Evolutionary conservation across 2,797 vertebrate genomes (phyloP), one percentile per base, ranked within the genome.

Genomic region (Phrynocephalus vlangalii): DNA sequence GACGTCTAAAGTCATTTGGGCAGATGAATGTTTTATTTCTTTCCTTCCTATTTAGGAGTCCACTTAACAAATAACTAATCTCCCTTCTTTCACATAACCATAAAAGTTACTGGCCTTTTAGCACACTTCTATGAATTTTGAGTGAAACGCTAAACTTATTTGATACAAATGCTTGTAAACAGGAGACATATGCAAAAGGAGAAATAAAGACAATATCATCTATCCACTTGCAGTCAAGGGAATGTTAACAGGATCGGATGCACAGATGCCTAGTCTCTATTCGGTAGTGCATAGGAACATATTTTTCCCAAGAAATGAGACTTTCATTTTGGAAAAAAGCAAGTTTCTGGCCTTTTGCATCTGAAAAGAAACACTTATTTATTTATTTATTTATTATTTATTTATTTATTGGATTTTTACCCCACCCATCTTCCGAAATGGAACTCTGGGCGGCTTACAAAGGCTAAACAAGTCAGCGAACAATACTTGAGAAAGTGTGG

Each of bases 91-190:
- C 70, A 50, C 30, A 63, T 86, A 86, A 80, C 50, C 33, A 38
- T 63, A 84, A 84, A 60, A 60, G 50, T 38, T 72, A 79, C 24
- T 33, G 71, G 79, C 30, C 33, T 80, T 9, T 80, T 72, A 63
- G 16, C 24, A 3, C 3, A 72, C 68, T 79, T 71, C 78, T 86
- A 86, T 9, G 85, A 63, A 28, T 60, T 72, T 80, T 71, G 67
- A 86, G 24, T 44, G 50, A 80, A 80, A 72, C 16, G 24, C 63
- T 86, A 86, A 86, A 22, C 7, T 20, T 71, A 38, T 71, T 79
- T 56, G 60, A 72, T 80, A 48, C 16, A 80, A 70, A 86, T 80
- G 48, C 72, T 70, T 72, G 20, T 33, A 73, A 73, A 72, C 70
- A 38, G 50, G 73, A 73, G 82, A 16, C 26, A 3, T 50, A 30